Evolutionary conservation across 2,797 vertebrate species (phyloP).

Genomic region (Rhodeus uyekii): DNA sequence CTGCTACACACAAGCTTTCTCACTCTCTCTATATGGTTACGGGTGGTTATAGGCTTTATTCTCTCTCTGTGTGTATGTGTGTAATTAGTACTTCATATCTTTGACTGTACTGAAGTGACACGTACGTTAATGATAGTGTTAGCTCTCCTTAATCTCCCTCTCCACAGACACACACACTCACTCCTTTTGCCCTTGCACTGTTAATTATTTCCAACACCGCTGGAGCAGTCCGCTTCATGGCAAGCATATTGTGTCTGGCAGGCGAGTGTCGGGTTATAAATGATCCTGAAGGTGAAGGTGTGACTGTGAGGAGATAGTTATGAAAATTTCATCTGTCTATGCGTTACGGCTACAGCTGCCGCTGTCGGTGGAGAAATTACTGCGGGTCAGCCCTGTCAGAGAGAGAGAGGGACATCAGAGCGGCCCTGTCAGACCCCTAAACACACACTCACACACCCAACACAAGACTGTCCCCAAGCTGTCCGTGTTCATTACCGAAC

Average conservation of each 20-base stretch:
- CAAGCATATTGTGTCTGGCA: slow-evolving; percentile 99
- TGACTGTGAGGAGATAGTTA: slow-evolving; percentile 86
- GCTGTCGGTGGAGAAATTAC: slow-evolving; percentile 84
- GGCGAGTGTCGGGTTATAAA: slow-evolving; percentile 96
- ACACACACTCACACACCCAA: slow-evolving; percentile 67
- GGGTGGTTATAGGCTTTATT: slow-evolving; percentile 15
- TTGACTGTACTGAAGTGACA: slow-evolving; percentile 68
- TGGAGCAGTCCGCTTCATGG: slow-evolving; percentile 98
- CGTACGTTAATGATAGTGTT: slow-evolving; percentile 76
- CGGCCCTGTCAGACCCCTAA: slow-evolving; percentile 52
- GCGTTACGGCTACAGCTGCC: slow-evolving; percentile 97
- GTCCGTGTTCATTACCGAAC: slow-evolving; percentile 97
- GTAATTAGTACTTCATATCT: slow-evolving; percentile 75
- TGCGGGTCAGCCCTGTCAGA: slow-evolving; percentile 57
- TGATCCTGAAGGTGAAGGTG: slow-evolving; percentile 94
- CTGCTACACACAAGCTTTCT: background rate
- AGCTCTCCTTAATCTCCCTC: slow-evolving; percentile 73
- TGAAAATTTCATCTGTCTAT: slow-evolving; percentile 99
- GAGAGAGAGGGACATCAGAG: slow-evolving; percentile 49
- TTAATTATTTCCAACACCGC: slow-evolving; percentile 99
- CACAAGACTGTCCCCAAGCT: slow-evolving; percentile 88
- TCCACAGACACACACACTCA: slow-evolving; percentile 54
- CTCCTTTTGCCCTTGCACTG: slow-evolving; percentile 84
- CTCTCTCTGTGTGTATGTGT: slow-evolving; percentile 45
- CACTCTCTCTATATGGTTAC: background rate